phyloP scores from a whole-genome alignment of 2,113 vertebrate species.

The Peromyscus maniculatus region DNA sequence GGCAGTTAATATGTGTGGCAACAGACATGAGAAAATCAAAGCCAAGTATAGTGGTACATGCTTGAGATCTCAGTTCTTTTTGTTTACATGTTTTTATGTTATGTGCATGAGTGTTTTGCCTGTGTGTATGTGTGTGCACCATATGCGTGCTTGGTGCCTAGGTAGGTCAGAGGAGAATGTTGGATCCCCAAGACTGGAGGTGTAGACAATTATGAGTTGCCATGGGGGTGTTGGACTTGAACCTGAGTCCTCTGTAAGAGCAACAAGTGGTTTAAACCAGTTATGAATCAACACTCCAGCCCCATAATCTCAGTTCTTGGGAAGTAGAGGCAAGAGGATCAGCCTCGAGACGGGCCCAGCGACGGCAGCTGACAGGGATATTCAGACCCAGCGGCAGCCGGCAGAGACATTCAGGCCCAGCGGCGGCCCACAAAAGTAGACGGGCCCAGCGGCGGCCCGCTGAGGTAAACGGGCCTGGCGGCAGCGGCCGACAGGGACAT shows the following conservation, averaged over 20 bases:
- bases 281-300: not conserved
- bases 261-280: not conserved
- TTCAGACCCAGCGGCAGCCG: too few species aligned
- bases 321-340: not conserved
- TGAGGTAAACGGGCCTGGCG: too few species aligned
- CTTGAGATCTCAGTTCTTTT: not conserved
- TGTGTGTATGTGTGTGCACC: not conserved
- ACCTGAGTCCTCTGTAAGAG: not conserved
- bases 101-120: not conserved
- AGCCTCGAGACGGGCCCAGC: too few species aligned
- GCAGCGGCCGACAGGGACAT: too few species aligned
- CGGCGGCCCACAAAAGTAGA: too few species aligned
- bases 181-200: not conserved
- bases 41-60: not conserved
- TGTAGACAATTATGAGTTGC: not conserved
- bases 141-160: not conserved
- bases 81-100: not conserved
- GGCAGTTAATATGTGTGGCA: not conserved
- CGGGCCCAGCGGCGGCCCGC: too few species aligned
- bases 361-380: too few species aligned
- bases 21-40: not conserved
- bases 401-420: too few species aligned
- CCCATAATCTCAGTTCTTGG: not conserved
- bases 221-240: not conserved
- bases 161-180: not conserved